Percentiles rank a stretch among this genome's conserved stretches.
Evolutionary conservation across 2,113 vertebrate genomes (phyloP).

Genomic region (Cottus gobio): DNA sequence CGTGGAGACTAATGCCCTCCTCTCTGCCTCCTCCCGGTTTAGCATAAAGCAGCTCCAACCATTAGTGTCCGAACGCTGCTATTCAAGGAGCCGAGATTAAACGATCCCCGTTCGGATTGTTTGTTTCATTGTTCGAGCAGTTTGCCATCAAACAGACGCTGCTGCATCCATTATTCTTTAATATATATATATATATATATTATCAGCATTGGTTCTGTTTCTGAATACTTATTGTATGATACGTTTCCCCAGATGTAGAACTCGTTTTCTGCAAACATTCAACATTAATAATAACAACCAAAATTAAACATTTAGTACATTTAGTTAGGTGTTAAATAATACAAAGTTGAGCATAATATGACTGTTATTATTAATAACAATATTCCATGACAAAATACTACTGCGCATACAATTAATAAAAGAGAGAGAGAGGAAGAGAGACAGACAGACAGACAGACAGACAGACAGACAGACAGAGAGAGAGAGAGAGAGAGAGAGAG

Average conservation of each 20-base stretch:
- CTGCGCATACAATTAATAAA: neutral
- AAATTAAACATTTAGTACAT: neutral
- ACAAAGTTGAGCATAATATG: neutral
- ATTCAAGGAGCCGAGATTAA: neutral
- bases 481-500: no score
- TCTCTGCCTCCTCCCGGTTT: neutral
- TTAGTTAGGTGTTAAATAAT: neutral
- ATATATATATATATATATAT: neutral
- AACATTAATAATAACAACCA: neutral
- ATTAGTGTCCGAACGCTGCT: neutral
- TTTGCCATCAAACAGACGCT: neutral
- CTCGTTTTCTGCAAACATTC: neutral
- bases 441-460: no score
- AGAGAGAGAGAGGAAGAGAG: no score
- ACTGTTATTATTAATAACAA: neutral
- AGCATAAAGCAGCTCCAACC: neutral
- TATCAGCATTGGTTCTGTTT: neutral
- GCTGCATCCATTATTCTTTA: neutral
- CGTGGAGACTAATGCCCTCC: neutral
- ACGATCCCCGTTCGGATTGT: neutral
- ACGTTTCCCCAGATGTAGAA: neutral
- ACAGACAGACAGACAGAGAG: neutral
- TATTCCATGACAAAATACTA: neutral
- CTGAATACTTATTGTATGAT: neutral
- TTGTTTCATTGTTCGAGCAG: neutral